These are phyloP conservation scores for Patella vulgata DNA, from an alignment of 1,140 invertebrate species.

Conservation along the genomic window DNA sequence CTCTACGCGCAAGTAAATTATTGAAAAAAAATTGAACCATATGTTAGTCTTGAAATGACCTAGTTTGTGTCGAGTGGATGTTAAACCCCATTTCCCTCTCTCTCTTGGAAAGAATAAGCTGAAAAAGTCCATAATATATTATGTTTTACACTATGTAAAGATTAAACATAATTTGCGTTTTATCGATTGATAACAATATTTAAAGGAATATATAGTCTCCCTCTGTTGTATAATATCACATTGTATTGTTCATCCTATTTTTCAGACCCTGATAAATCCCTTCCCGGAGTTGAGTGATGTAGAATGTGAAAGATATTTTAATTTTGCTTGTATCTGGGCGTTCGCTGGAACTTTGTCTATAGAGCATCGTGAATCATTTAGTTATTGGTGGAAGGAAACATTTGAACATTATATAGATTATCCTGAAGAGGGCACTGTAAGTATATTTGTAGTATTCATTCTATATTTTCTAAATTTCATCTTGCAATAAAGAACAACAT, in stretches of 20 bases:
- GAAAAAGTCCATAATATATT: no score
- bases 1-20: no score
- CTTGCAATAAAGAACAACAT: background rate
- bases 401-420: conserved; percentile 59
- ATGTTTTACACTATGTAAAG: no score
- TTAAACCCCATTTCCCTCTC: no score
- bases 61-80: no score
- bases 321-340: conserved; percentile 62
- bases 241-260: background rate
- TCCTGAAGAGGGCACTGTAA: conserved; percentile 56
- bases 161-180: no score
- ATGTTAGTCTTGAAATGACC: no score
- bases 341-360: conserved; percentile 60
- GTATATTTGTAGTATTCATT: conserved; percentile 13
- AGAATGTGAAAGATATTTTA: conserved; percentile 63
- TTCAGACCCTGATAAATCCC: conserved; percentile 50
- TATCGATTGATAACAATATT: no score
- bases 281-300: conserved; percentile 56
- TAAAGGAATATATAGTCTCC: no score
- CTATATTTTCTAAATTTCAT: background rate
- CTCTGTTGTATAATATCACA: background rate
- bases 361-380: conserved; percentile 56
- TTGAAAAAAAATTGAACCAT: no score
- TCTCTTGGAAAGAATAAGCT: no score
- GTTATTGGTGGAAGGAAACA: conserved; percentile 60